phyloP scores from a whole-genome alignment of 2,113 vertebrate genomes.

The Drymodes brunneopygia region DNA sequence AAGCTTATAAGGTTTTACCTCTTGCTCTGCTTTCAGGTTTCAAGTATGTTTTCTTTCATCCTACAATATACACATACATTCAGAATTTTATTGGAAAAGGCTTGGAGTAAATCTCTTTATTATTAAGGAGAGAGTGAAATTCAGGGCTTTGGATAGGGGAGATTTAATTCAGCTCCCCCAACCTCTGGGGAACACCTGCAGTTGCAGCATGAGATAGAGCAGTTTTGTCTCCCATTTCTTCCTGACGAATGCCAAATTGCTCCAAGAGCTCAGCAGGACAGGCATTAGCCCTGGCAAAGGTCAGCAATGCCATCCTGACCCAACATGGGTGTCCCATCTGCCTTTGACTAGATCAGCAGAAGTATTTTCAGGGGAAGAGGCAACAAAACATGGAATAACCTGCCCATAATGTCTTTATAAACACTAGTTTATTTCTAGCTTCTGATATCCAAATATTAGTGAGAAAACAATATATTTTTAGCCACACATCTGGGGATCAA shows the following conservation, averaged over 20 bases:
- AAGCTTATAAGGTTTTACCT: not conserved
- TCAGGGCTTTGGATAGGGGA: not conserved
- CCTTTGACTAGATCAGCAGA: not conserved
- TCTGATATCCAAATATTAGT: not conserved
- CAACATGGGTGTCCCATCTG: not conserved
- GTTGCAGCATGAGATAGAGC: not conserved
- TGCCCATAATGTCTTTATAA: not conserved
- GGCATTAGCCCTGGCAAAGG: not conserved
- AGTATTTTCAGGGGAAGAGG: not conserved
- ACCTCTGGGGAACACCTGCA: not conserved
- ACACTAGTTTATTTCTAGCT: not conserved
- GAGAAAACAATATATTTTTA: not conserved
- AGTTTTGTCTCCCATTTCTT: not conserved
- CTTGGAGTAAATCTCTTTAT: not conserved
- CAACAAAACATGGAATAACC: not conserved
- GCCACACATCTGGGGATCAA: not conserved
- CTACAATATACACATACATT: accelerated
- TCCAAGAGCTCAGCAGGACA: not conserved
- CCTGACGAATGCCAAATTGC: constrained; percentile 24
- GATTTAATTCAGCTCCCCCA: constrained; percentile 30
- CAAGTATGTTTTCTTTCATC: not conserved
- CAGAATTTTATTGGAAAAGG: not conserved
- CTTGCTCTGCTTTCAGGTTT: not conserved
- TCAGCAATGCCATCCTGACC: not conserved
- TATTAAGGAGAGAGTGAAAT: not conserved